Percentiles rank a stretch among this genome's conserved stretches.
Conservation (phyloP, 2,888 invertebrate species). For the Anoplius nigerrimus region DNA sequence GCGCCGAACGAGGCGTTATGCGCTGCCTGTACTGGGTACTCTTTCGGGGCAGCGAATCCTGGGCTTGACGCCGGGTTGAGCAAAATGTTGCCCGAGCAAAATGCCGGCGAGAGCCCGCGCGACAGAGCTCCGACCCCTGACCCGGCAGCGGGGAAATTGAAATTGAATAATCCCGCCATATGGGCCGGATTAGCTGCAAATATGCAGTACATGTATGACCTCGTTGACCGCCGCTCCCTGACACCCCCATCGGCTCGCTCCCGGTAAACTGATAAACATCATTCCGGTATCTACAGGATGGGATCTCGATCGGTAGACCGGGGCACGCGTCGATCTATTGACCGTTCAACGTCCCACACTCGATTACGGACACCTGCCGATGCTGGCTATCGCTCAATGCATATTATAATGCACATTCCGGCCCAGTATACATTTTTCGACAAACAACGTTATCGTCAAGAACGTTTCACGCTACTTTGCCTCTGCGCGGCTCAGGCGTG, state of each 20-base stretch:
- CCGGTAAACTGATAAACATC: constrained; percentile 45
- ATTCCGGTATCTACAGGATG: constrained; percentile 26
- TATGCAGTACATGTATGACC: constrained; percentile 53
- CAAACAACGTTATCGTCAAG: not conserved
- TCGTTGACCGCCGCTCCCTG: constrained; percentile 50
- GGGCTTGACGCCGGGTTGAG: no score
- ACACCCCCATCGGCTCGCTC: constrained; percentile 25
- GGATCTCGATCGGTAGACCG: constrained; percentile 27
- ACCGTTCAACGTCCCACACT: no score
- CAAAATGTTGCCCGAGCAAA: no score
- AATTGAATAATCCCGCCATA: constrained; percentile 60
- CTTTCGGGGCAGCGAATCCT: no score
- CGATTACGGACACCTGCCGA: no score
- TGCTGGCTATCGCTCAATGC: no score
- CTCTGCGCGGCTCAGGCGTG: no score
- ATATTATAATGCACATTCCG: no score
- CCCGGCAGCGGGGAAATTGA: constrained; percentile 30
- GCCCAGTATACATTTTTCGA: no score
- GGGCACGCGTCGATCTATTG: constrained; percentile 17
- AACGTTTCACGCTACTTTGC: no score
- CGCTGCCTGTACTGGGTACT: no score
- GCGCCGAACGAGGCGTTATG: not conserved
- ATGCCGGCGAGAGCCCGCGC: not conserved
- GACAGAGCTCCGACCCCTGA: no score
- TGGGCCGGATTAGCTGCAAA: constrained; percentile 60